Conservation (phyloP, 2,888 invertebrate genomes). For the Tachystola acroxantha region DNA sequence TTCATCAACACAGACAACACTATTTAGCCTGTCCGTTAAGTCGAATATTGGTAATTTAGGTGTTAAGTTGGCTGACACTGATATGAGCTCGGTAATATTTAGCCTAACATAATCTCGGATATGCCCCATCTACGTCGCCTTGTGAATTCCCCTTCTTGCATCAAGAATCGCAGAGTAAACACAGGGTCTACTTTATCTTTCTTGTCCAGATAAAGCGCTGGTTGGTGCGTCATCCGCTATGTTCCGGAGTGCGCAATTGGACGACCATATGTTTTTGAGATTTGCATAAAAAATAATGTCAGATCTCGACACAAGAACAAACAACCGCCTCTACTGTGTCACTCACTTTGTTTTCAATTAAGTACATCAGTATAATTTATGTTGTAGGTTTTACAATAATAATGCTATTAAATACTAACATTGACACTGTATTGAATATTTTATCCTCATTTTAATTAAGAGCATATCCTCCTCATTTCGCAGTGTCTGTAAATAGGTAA, state of each 20-base stretch:
- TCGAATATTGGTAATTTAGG: not conserved
- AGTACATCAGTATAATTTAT: no score
- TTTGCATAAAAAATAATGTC: constrained; percentile 54
- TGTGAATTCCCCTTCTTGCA: constrained; percentile 3
- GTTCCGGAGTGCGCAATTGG: constrained; percentile 55
- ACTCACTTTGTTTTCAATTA: constrained; percentile 1
- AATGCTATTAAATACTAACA: no score
- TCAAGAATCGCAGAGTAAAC: constrained; percentile 32
- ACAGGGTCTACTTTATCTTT: constrained; percentile 44
- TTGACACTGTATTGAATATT: no score
- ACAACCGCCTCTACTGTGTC: constrained; percentile 14
- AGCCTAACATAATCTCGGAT: no score
- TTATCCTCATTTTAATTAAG: no score
- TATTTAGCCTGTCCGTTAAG: not conserved
- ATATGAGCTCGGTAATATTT: no score
- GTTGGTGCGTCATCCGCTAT: constrained; percentile 52
- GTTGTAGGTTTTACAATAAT: no score
- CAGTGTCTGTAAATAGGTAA: no score
- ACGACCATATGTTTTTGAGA: constrained; percentile 64
- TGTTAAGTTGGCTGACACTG: no score
- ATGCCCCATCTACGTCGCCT: not conserved
- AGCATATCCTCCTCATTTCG: no score
- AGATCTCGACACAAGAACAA: constrained; percentile 26
- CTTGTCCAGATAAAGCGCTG: constrained; percentile 54
- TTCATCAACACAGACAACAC: not conserved